Evolutionary conservation across 2,113 vertebrate genomes (phyloP).

Genomic region (Dipodomys stephensi): DNA sequence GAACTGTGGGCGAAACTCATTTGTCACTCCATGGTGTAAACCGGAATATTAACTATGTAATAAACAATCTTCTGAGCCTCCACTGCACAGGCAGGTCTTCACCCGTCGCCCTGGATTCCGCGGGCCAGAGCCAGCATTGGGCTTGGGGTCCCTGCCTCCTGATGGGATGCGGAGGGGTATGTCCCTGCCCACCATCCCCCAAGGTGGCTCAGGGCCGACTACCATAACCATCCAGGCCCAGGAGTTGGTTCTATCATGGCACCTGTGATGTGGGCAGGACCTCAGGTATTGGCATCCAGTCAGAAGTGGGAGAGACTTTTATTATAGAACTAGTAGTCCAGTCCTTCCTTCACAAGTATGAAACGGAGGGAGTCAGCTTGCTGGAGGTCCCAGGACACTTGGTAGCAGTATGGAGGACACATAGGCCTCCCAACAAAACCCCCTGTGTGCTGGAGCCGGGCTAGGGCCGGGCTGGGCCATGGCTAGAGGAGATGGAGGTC

Average conservation of each 20-base stretch:
- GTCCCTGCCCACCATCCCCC: neutral
- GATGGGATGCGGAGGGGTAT: too few species aligned
- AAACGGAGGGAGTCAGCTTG: neutral
- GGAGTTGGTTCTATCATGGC: neutral
- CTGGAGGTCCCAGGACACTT: neutral
- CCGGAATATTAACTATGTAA: too few species aligned
- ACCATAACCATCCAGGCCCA: neutral
- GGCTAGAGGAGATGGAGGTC: rapidly evolving
- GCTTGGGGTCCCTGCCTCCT: too few species aligned
- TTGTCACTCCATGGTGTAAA: too few species aligned
- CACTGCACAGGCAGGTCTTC: too few species aligned
- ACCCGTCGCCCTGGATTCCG: too few species aligned
- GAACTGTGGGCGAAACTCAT: neutral
- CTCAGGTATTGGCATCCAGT: neutral
- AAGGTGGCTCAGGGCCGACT: too few species aligned
- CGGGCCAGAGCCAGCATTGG: too few species aligned
- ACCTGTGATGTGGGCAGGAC: neutral
- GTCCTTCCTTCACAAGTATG: neutral
- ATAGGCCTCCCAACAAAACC: neutral
- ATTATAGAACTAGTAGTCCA: neutral
- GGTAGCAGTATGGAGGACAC: neutral
- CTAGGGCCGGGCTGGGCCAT: neutral
- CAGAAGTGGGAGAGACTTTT: neutral
- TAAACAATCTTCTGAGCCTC: too few species aligned
- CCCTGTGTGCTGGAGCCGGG: neutral